A percentile compares a stretch with the other conserved stretches of the same genome.
Conservation (phyloP, 2,797 vertebrate genomes). For the Ctenochaetus hawaiiensis region DNA sequence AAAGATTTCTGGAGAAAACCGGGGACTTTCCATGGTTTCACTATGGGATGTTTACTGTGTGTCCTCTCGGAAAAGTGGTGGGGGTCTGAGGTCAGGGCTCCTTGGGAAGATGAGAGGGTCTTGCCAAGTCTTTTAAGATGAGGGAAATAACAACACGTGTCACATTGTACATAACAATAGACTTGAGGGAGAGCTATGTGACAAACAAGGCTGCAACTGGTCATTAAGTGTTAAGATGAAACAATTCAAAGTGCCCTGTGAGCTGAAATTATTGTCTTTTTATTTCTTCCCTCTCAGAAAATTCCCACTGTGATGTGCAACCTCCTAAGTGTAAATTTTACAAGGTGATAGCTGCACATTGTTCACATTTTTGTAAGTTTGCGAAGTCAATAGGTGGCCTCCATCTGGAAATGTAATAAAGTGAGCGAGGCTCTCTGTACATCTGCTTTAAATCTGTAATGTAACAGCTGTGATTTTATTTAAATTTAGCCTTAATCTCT, state of each 20-base stretch:
- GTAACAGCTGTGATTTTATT: slow-evolving; percentile 35
- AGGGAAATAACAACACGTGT: slow-evolving; percentile 85
- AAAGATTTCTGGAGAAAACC: slow-evolving; percentile 5
- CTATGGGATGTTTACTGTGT: slow-evolving; percentile 69
- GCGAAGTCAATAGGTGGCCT: slow-evolving; percentile 40
- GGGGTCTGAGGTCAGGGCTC: slow-evolving; percentile 59
- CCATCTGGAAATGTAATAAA: slow-evolving; percentile 60
- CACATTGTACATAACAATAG: slow-evolving; percentile 78
- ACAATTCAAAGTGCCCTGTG: background rate
- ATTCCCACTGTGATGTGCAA: slow-evolving; percentile 1
- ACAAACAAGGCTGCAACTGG: slow-evolving; percentile 59
- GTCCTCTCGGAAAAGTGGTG: slow-evolving; percentile 42
- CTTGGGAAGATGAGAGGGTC: slow-evolving; percentile 68
- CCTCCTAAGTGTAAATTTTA: slow-evolving; percentile 45
- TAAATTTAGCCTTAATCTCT: slow-evolving; percentile 7
- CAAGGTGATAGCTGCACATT: slow-evolving; percentile 46
- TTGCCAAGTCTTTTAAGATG: slow-evolving; percentile 57
- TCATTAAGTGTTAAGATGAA: slow-evolving; percentile 32
- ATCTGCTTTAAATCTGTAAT: slow-evolving; percentile 58
- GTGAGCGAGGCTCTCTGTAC: slow-evolving; percentile 24
- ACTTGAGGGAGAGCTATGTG: slow-evolving; percentile 54
- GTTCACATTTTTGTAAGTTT: slow-evolving; percentile 50
- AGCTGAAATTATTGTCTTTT: background rate
- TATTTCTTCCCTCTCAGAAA: slow-evolving; percentile 15
- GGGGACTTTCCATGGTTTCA: slow-evolving; percentile 51